Evolutionary conservation across 2,888 invertebrate species (phyloP).

Genomic region (Drosophila buzzatii): DNA sequence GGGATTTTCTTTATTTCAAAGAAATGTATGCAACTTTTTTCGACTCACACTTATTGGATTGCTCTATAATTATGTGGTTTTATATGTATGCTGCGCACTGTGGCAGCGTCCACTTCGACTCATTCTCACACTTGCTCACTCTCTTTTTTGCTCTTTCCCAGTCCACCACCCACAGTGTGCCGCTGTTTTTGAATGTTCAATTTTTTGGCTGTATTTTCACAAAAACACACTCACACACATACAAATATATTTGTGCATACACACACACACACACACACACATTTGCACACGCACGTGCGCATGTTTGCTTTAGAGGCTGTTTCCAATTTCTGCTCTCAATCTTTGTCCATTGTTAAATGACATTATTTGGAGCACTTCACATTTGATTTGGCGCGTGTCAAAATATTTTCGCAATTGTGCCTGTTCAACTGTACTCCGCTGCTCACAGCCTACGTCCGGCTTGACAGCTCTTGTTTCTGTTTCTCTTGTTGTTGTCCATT

Average conservation of each 20-base stretch:
- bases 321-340: slow-evolving; percentile 42
- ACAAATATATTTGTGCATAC: neutral
- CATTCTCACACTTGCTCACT: slow-evolving; percentile 9
- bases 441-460: slow-evolving; percentile 7
- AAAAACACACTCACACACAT: neutral
- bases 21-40: neutral
- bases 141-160: neutral
- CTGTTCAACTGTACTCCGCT: slow-evolving; percentile 25
- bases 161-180: slow-evolving; percentile 8
- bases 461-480: neutral
- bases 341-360: slow-evolving; percentile 63
- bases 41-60: neutral
- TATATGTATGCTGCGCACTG: slow-evolving; percentile 32
- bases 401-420: slow-evolving; percentile 60
- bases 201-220: slow-evolving; percentile 43
- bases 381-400: slow-evolving; percentile 65
- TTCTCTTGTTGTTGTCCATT: neutral
- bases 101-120: slow-evolving; percentile 9
- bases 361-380: slow-evolving; percentile 71
- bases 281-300: slow-evolving; percentile 10
- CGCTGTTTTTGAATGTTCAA: slow-evolving; percentile 57
- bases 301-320: slow-evolving; percentile 22
- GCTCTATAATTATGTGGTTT: neutral
- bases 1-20: neutral
- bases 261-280: neutral